Evolutionary conservation across 2,888 invertebrate genomes (phyloP).

Genomic region (Bimastos eiseni): DNA sequence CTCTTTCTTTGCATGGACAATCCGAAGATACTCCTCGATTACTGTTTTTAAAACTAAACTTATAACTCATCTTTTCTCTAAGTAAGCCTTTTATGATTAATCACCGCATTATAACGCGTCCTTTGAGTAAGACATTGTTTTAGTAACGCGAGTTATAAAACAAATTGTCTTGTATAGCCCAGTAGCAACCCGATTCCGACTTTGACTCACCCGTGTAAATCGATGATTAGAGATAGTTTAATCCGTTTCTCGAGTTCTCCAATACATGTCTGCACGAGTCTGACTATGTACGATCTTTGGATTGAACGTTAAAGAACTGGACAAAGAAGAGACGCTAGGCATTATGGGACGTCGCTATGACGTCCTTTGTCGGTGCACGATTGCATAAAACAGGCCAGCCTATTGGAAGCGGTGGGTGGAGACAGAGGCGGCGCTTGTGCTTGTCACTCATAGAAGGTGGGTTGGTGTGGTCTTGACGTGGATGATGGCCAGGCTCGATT

Average conservation of each 20-base stretch:
- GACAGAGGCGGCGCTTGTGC: not conserved
- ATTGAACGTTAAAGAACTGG: not conserved
- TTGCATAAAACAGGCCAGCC: not conserved
- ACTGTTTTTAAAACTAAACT: too few species aligned
- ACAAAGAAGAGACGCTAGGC: not conserved
- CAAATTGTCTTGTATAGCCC: too few species aligned
- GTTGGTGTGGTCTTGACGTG: not conserved
- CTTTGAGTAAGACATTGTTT: too few species aligned
- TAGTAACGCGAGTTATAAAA: too few species aligned
- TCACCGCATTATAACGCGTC: too few species aligned
- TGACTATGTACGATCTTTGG: not conserved
- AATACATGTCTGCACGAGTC: not conserved
- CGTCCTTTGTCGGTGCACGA: not conserved
- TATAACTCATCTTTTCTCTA: too few species aligned
- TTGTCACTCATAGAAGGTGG: not conserved
- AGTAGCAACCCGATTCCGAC: not conserved
- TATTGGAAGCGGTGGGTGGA: not conserved
- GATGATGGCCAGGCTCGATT: not conserved
- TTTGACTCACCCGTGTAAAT: not conserved
- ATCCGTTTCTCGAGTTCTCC: not conserved
- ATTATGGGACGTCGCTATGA: slow-evolving; percentile 6
- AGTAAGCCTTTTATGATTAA: too few species aligned
- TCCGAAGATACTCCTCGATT: too few species aligned
- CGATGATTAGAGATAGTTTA: not conserved
- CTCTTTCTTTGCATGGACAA: too few species aligned